Base-by-base conservation (phyloP, 2,113 vertebrate species). In the Noturus placidus region DNA sequence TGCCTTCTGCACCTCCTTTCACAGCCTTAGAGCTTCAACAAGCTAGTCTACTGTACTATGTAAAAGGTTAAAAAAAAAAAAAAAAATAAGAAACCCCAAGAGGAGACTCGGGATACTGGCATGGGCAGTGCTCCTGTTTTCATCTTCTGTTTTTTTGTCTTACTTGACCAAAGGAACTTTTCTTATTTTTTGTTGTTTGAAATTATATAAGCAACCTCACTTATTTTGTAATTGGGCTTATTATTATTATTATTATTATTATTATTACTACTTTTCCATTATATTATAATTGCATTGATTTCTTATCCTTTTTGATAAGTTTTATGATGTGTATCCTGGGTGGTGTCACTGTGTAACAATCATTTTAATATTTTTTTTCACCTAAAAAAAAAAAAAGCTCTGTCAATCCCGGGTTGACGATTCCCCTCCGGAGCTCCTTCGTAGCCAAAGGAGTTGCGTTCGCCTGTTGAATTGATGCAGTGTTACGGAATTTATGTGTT, bases 11-110 rank as follows among this genome's bases (percentile, higher is more conserved):
- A 94, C 94, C 93, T 95, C 92, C 93, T 94, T 94, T 50, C 92
- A 91, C 94, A 95, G 95, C 95, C 95, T 96, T 96, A 95, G 94
- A 95, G 93, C 94, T 94, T 94, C 93, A 93, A 94, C 90, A 92
- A 94, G 91, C 87, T 94, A 93, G 92, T 91, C 87, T 93, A 94
- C 92, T 92, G 91, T 92, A 91, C 88, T 54, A 92, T 70, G 88
- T 90, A 84, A 59, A 59, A 88, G 85, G 38, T 74, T n/a, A 82
- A 86, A 56, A 76, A 52, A 77, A 69, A 65, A 56, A 67, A 86
- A 89, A 77, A 20, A 69, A 50, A 82, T 0, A 90, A 56, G 91
- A 90, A 88, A 90, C 90, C 54, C 52, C 14, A 17, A 27, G 42
- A 83, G 81, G 79, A 88, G 83, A 87, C 79, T 72, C 83, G 77